Percentiles rank a stretch among this genome's conserved stretches.
These are phyloP conservation scores for Tholera decimalis DNA, from an alignment of 2,888 invertebrate species.

Conservation along the genomic window DNA sequence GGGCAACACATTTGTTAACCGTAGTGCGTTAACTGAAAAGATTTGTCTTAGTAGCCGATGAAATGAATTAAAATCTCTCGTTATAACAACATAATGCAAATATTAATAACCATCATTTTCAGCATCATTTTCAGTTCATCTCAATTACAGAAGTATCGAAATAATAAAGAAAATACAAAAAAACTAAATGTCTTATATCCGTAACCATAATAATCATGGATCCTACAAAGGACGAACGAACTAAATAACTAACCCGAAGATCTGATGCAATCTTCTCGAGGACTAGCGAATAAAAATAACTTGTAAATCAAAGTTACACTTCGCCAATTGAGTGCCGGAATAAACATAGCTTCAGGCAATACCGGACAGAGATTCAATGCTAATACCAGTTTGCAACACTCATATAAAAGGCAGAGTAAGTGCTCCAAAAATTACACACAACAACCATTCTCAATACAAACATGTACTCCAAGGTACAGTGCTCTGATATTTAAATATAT, in stretches of 20 bases:
- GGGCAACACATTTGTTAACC: too few relatives aligned
- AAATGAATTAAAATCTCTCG: too few relatives aligned
- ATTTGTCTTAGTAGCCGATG: too few relatives aligned
- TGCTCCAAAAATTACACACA: conserved; percentile 80
- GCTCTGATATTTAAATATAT: conserved; percentile 21
- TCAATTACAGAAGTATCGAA: too few relatives aligned
- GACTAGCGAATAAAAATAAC: conserved; percentile 16
- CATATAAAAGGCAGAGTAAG: conserved; percentile 85
- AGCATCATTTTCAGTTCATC: too few relatives aligned
- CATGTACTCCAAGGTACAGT: conserved; percentile 88
- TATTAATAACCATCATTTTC: too few relatives aligned
- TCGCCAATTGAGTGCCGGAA: conserved; percentile 44
- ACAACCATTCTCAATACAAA: conserved; percentile 78
- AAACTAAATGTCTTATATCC: background rate
- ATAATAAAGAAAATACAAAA: too few relatives aligned
- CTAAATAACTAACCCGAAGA: background rate
- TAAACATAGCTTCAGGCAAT: conserved; percentile 59
- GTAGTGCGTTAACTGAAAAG: too few relatives aligned
- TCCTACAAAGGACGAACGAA: background rate
- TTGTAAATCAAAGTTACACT: conserved; percentile 40
- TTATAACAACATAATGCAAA: too few relatives aligned
- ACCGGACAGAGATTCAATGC: conserved; percentile 68
- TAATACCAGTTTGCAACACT: conserved; percentile 79
- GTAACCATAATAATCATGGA: background rate
- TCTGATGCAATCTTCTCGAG: conserved; percentile 18